Evolutionary conservation across 2,113 vertebrate species (phyloP).

Genomic region (Emberiza fucata): DNA sequence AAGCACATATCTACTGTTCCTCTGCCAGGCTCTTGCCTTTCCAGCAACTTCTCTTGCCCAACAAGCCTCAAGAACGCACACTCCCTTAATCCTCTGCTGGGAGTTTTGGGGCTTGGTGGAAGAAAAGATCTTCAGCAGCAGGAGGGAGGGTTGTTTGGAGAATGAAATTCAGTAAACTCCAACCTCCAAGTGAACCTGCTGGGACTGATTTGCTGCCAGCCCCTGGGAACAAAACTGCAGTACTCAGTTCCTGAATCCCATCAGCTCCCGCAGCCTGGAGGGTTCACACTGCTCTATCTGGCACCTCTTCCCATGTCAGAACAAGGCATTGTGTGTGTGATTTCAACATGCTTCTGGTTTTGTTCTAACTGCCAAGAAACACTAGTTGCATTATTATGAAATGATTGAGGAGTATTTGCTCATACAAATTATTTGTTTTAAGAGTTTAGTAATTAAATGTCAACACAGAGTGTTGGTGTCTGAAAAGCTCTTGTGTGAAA

Average conservation of each 20-base stretch:
- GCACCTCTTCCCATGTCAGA: slow-evolving; percentile 64
- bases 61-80: slow-evolving; percentile 8
- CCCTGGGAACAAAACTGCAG: slow-evolving; percentile 41
- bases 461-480: slow-evolving; percentile 1
- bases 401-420: slow-evolving; percentile 69
- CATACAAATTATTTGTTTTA: slow-evolving; percentile 71
- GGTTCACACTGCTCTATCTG: slow-evolving; percentile 52
- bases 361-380: slow-evolving; percentile 72
- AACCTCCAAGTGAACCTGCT: slow-evolving; percentile 56
- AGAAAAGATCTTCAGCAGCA: slow-evolving; percentile 12
- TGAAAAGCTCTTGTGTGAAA: neutral
- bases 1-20: neutral
- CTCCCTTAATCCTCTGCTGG: slow-evolving; percentile 25
- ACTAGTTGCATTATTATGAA: slow-evolving; percentile 72
- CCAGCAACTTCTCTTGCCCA: neutral
- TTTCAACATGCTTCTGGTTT: slow-evolving; percentile 74
- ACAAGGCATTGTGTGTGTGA: slow-evolving; percentile 66
- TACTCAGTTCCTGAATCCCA: slow-evolving; percentile 36
- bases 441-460: slow-evolving; percentile 61
- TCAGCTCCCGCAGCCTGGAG: slow-evolving; percentile 34
- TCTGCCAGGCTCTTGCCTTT: neutral
- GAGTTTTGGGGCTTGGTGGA: neutral
- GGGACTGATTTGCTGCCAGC: slow-evolving; percentile 46
- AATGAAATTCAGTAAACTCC: slow-evolving; percentile 47
- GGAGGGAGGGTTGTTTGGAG: slow-evolving; percentile 30